Evolutionary conservation across 2,888 invertebrate species (phyloP), one percentile per base, ranked within the genome.

Genomic region (Galerucella calmariensis): DNA sequence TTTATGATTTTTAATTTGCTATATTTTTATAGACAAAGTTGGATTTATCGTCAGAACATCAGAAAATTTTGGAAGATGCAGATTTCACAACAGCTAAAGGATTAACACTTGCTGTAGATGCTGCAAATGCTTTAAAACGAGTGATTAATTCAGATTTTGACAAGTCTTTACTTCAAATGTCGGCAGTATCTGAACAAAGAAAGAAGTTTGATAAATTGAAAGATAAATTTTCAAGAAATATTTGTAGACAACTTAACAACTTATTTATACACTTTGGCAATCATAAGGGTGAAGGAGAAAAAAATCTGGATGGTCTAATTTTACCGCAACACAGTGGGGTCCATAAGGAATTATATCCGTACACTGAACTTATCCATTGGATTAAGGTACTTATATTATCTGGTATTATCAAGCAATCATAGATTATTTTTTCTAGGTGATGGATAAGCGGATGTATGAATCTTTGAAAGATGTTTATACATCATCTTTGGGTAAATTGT

Each of bases 301-400:
- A 88, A 77, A 86, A 82, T 69, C 82, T 87, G 2, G 88, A 88
- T 75, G 92, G 92, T 59, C 88, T 82, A 56, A 90, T 91, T 46
- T 88, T 97, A 79, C 94, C 95, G 0, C 92, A 93, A 80, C 94
- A 96, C 84, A 90, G 91, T 79, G 90, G 91, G 65, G 94, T 96
- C 80, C 98, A 98, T 88, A 92, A 92, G 73, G 96, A 97, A 85
- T 91, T 99, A 77, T 91, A 91, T 82, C 94, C 94, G 20, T 97
- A 97, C 86, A 93, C 94, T 46, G 95, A 96, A 81, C 90, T 98
- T 79, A 96, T 98, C 95, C 94, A 95, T 85, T 95, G 97, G 94
- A 91, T 95, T 70, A 95, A 95, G 88, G 92, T 86, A 81, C 53
- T 24, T 14, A 27, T 6, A 61, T 14, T 41, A 9, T 41, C 8